Evolutionary conservation across 2,797 vertebrate species (phyloP), one percentile per base, ranked within the genome.

Genomic region (Cuniculus paca): DNA sequence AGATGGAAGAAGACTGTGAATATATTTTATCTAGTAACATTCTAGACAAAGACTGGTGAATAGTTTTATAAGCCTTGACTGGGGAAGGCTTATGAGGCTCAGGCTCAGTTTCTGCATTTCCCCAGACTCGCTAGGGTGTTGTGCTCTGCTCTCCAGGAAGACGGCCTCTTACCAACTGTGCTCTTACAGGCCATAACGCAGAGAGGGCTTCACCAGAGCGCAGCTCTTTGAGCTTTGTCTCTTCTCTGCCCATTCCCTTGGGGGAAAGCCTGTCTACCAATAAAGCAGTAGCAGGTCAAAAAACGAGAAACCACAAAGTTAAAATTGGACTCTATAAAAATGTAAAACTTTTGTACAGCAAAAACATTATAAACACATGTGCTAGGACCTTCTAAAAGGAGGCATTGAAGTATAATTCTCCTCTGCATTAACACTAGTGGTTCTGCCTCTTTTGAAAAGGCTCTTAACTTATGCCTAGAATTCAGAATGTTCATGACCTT

Each of bases 271-370:
- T 22, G 2, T 16, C 79, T 52, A 78, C n/a, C 63, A 91, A 58
- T 13, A 77, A 79, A 85, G 14, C 54, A 70, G 34, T 22, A 65
- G 26, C 56, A 39, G 34, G 22, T 5, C 39, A 74, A 83, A 92
- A 87, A 70, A 34, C 6, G 17, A 45, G 93, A 88, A 91, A 63
- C 31, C 12, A 85, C 56, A 22, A 52, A 91, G 45, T 56, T 85
- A 93, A 91, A 88, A 78, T n/a, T 63, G n/a, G 48, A 65, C 60
- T 72, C 54, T 77, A 63, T 58, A 61, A 88, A 94, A 88, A 81
- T 31, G 13, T 78, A 61, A 85, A 88, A 85, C 13, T 77, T 88
- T 58, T 81, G 31, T 75, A 60, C 5, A 84, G 50, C 48, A 82
- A 82, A 90, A 65, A 36, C 6, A 58, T 45, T 17, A 17, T 4